These are phyloP conservation scores for Ectemnius continuus DNA, from an alignment of 2,888 invertebrate genomes.

Conservation along the genomic window DNA sequence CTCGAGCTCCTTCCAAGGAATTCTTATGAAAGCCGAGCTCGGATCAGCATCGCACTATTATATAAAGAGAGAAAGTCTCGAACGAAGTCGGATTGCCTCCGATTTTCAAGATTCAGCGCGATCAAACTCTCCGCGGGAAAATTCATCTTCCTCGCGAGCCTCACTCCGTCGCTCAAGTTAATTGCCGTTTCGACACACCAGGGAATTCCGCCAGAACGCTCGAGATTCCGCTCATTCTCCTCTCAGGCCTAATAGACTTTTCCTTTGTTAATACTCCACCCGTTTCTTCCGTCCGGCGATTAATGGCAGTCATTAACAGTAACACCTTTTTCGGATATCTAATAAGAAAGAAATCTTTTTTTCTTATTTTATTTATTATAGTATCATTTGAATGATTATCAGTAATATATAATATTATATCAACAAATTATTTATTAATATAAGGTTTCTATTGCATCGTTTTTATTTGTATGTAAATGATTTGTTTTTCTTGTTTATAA, in stretches of 20 bases:
- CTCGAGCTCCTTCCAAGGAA: neutral
- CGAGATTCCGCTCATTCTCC: neutral
- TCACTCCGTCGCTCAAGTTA: neutral
- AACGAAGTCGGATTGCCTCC: neutral
- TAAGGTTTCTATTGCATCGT: too few relatives aligned
- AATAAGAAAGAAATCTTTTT: too few relatives aligned
- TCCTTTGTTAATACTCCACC: neutral
- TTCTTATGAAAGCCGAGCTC: neutral
- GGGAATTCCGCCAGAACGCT: neutral
- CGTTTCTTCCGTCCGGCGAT: too few relatives aligned
- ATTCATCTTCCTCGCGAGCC: neutral
- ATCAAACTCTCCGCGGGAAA: neutral
- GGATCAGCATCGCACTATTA: slow-evolving; percentile 1
- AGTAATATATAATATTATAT: too few relatives aligned
- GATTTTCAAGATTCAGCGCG: neutral
- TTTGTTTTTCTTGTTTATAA: too few relatives aligned
- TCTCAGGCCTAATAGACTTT: neutral
- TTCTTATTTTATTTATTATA: too few relatives aligned
- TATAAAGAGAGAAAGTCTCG: slow-evolving; percentile 3
- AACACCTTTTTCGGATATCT: too few relatives aligned
- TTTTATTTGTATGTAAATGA: too few relatives aligned
- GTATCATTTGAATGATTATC: too few relatives aligned
- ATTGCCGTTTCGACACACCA: neutral
- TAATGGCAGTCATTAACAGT: too few relatives aligned
- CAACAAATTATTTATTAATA: too few relatives aligned